phyloP scores from a whole-genome alignment of 2,113 vertebrate genomes.

The Siniperca chuatsi region DNA sequence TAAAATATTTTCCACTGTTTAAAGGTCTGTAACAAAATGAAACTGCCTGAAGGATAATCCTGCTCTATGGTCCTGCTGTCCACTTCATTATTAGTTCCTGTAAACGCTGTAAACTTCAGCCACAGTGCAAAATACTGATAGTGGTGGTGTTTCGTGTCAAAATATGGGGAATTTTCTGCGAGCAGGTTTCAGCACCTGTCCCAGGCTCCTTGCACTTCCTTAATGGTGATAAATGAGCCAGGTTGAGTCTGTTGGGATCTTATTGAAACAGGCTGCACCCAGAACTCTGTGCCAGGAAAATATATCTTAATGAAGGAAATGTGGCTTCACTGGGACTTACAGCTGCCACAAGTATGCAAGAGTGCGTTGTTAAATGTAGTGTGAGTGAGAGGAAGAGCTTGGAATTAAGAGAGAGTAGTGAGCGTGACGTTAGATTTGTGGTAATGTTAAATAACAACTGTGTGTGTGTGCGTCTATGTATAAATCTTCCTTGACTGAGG shows the following conservation, averaged over 20 bases:
- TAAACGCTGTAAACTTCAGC: conserved; percentile 18
- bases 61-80: neutral
- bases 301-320: conserved; percentile 69
- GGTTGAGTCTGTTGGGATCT: conserved; percentile 56
- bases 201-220: conserved; percentile 37
- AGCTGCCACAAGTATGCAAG: conserved; percentile 50
- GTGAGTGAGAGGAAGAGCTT: conserved; percentile 35
- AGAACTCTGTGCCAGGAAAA: conserved; percentile 53
- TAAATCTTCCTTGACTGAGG: conserved; percentile 4
- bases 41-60: neutral
- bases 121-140: conserved; percentile 26
- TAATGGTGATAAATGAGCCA: conserved; percentile 68
- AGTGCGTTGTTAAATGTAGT: conserved; percentile 49
- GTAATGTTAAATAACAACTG: conserved; percentile 24
- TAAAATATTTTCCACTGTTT: conserved; percentile 46
- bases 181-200: conserved; percentile 64
- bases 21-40: conserved; percentile 3
- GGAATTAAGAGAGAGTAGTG: conserved; percentile 18
- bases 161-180: conserved; percentile 41
- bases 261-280: conserved; percentile 71
- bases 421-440: conserved; percentile 4
- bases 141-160: conserved; percentile 43
- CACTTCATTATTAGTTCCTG: neutral
- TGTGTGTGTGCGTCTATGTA: neutral
- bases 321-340: conserved; percentile 64